phyloP scores from a whole-genome alignment of 2,797 vertebrate species.

The Caiman crocodilus region DNA sequence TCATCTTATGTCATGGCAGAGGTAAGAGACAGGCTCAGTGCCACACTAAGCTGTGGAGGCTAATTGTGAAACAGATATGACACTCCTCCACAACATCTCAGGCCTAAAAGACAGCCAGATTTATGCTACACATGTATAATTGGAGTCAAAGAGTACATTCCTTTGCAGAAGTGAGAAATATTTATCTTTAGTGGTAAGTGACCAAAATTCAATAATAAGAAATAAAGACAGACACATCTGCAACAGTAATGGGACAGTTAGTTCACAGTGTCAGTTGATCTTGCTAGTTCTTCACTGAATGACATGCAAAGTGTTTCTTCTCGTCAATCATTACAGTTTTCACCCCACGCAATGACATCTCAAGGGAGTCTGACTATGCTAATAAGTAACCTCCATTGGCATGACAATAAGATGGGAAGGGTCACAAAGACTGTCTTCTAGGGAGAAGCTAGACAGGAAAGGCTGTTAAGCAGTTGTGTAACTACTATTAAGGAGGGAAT shows the following conservation, averaged over 20 bases:
- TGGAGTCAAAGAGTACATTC: not conserved
- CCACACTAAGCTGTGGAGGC: not conserved
- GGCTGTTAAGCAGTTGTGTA: not conserved
- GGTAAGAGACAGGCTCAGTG: not conserved
- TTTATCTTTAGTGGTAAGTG: not conserved
- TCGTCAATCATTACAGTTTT: not conserved
- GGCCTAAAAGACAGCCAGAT: not conserved
- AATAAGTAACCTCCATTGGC: not conserved
- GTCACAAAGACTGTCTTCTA: not conserved
- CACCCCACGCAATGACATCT: not conserved
- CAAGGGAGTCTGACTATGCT: not conserved
- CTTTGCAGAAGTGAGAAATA: not conserved
- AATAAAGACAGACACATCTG: not conserved
- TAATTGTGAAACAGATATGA: not conserved
- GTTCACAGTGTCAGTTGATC: not conserved
- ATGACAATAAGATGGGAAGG: not conserved
- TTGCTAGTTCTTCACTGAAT: not conserved
- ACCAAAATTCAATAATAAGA: not conserved
- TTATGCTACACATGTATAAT: not conserved
- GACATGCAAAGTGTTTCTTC: not conserved
- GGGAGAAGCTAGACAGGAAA: not conserved
- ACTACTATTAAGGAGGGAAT: rapidly evolving
- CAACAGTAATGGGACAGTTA: not conserved
- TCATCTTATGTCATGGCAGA: too few species aligned
- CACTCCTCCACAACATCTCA: not conserved